phyloP scores from a whole-genome alignment of 2,888 invertebrate genomes.

The Phymatocera aterrima region DNA sequence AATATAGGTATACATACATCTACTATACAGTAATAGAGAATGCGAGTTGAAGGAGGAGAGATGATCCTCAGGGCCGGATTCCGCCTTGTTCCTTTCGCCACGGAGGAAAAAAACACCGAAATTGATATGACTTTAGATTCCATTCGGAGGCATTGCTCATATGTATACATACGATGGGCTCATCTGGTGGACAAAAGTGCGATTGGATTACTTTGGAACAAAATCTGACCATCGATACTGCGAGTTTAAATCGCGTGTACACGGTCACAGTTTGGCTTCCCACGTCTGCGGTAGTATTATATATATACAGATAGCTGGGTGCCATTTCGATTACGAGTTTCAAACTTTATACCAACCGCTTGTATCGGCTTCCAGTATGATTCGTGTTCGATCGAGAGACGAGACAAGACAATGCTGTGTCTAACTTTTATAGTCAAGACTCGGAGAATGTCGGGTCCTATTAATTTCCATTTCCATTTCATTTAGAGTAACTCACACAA shows the following conservation, averaged over 20 bases:
- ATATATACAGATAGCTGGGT: background rate
- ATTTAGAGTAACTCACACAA: background rate
- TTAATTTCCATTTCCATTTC: background rate
- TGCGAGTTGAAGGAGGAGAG: constrained; percentile 36
- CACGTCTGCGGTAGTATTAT: constrained; percentile 3
- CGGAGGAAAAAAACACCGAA: too few relatives aligned
- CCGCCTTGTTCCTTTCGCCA: too few relatives aligned
- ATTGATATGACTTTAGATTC: too few relatives aligned
- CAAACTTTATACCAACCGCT: too few relatives aligned
- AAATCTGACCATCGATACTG: constrained; percentile 5
- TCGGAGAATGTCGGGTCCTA: background rate
- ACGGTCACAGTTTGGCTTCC: constrained; percentile 29
- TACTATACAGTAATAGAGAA: constrained; percentile 18
- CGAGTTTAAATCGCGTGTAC: constrained; percentile 20
- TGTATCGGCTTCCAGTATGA: constrained; percentile 16
- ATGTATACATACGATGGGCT: background rate
- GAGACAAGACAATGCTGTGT: background rate
- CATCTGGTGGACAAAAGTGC: background rate
- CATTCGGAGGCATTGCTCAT: too few relatives aligned
- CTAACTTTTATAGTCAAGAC: background rate
- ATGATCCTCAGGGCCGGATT: constrained; percentile 24
- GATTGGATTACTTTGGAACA: background rate
- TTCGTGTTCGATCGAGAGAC: background rate
- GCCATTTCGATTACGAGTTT: background rate
- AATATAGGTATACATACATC: background rate